Percentiles rank a stretch among this genome's conserved stretches.
Conservation (phyloP, 2,797 vertebrate species). For the Clamator glandarius region DNA sequence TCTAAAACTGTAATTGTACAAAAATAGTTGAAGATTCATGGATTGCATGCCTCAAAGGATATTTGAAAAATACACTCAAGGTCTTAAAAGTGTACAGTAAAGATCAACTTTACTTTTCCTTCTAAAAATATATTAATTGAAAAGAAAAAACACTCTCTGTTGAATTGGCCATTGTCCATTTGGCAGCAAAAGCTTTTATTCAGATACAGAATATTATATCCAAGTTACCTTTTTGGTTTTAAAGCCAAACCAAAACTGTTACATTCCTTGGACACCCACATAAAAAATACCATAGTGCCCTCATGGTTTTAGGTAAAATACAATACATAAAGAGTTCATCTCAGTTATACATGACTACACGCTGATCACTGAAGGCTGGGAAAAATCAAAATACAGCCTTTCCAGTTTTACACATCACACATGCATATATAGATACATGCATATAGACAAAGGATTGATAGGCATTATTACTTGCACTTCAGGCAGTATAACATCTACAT, state of each 20-base stretch:
- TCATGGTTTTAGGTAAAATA: background rate
- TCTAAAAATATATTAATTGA: conserved; percentile 3
- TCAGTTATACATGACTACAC: background rate
- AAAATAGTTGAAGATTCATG: background rate
- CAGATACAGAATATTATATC: background rate
- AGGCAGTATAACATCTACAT: background rate
- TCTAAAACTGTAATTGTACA: conserved; percentile 27
- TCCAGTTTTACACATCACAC: background rate
- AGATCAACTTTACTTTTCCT: background rate
- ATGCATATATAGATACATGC: background rate
- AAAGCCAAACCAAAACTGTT: background rate
- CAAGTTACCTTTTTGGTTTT: background rate
- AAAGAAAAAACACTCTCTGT: background rate
- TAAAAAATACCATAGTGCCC: background rate
- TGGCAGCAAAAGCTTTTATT: conserved; percentile 3
- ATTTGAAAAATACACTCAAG: background rate
- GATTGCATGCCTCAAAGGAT: background rate
- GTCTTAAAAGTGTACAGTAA: conserved; percentile 5
- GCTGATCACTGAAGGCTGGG: background rate
- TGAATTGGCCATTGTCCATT: background rate
- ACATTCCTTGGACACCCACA: background rate
- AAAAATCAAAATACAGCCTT: background rate
- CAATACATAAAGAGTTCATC: background rate
- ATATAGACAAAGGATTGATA: background rate
- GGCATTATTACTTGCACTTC: background rate